A percentile compares a stretch with the other conserved stretches of the same genome.
phyloP scores from a whole-genome alignment of 2,113 vertebrate genomes.

The Ceyx margarethae region DNA sequence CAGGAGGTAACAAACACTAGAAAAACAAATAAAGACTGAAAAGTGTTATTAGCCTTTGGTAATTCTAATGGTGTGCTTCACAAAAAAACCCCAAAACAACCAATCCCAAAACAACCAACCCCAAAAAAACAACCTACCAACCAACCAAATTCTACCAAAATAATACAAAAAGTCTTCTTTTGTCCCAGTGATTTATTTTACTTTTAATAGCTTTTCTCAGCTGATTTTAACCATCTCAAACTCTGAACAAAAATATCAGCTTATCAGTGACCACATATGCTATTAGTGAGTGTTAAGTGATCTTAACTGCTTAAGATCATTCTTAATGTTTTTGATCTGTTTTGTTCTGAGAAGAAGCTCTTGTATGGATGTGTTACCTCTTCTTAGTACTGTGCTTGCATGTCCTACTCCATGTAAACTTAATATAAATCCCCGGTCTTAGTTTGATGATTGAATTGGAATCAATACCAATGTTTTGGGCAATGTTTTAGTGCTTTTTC shows the following conservation, averaged over 20 bases:
- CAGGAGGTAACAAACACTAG: neutral
- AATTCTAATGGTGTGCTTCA: neutral
- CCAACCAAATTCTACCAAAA: neutral
- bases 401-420: neutral
- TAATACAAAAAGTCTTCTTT: neutral
- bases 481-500: neutral
- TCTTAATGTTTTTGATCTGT: neutral
- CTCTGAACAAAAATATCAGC: neutral
- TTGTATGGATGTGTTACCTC: neutral
- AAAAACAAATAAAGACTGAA: neutral
- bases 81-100: neutral
- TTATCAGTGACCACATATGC: neutral
- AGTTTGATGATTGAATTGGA: neutral
- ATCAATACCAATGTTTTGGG: neutral
- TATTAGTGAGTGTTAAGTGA: neutral
- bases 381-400: neutral
- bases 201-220: neutral
- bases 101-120: too few relatives aligned
- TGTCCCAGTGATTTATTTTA: neutral
- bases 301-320: neutral
- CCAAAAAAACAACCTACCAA: too few relatives aligned
- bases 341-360: neutral
- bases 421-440: neutral
- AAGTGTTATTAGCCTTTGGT: neutral
- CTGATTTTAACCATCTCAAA: neutral